Evolutionary conservation across 1,140 invertebrate genomes (phyloP).

Genomic region (Drosophila kurseongensis): DNA sequence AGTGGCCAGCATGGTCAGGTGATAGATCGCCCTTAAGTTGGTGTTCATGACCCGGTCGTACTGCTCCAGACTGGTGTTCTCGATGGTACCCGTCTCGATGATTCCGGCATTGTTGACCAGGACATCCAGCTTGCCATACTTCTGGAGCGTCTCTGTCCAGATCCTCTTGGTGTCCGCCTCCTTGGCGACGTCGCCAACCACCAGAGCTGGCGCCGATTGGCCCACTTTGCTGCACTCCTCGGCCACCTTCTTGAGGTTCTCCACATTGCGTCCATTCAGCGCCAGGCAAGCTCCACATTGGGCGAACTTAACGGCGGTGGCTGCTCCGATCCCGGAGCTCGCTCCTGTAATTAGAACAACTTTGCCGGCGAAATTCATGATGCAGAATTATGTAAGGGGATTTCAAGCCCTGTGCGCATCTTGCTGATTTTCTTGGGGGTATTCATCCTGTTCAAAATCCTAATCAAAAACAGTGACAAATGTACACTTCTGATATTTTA

Average conservation of each 20-base stretch:
- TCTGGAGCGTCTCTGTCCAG: slow-evolving; percentile 88
- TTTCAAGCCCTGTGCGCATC: slow-evolving; percentile 27
- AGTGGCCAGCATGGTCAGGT: slow-evolving; percentile 93
- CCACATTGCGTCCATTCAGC: slow-evolving; percentile 90
- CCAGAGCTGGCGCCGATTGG: slow-evolving; percentile 21
- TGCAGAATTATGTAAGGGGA: slow-evolving; percentile 52
- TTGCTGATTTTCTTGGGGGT: slow-evolving; percentile 31
- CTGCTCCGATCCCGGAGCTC: slow-evolving; percentile 94
- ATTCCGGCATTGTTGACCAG: slow-evolving; percentile 96
- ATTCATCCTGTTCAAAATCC: neutral
- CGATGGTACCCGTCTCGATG: slow-evolving; percentile 92
- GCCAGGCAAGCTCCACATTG: slow-evolving; percentile 89
- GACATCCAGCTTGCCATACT: slow-evolving; percentile 91
- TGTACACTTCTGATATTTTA: no score
- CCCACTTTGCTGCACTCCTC: slow-evolving; percentile 82
- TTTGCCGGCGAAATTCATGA: slow-evolving; percentile 88
- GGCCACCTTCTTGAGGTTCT: slow-evolving; percentile 60
- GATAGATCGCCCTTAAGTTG: slow-evolving; percentile 93
- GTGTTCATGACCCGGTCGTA: slow-evolving; percentile 94
- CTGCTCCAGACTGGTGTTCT: slow-evolving; percentile 92
- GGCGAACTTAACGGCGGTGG: slow-evolving; percentile 92
- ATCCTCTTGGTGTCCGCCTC: slow-evolving; percentile 91
- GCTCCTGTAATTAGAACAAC: slow-evolving; percentile 92
- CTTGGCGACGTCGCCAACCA: slow-evolving; percentile 89
- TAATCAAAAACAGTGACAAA: no score